These are phyloP conservation scores for Coelopa frigida DNA, from an alignment of 1,140 invertebrate species.

Conservation along the genomic window DNA sequence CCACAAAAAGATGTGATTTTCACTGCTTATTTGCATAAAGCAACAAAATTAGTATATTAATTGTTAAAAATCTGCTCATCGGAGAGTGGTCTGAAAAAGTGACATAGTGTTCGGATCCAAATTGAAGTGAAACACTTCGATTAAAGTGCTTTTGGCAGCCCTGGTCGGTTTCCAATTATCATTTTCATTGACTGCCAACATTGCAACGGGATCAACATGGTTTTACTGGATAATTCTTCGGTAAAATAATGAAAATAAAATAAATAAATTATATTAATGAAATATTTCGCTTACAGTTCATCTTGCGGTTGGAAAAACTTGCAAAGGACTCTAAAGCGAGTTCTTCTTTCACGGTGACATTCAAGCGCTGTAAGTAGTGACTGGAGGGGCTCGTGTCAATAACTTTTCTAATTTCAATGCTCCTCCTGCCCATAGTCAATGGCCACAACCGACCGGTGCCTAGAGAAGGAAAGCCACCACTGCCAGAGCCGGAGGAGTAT, in stretches of 20 bases:
- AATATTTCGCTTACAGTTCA: conserved; percentile 50
- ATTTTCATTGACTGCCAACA: no score
- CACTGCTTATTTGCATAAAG: no score
- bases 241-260: conserved; percentile 46
- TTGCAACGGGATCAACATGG: conserved; percentile 46
- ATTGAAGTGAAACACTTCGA: no score
- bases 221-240: conserved; percentile 57
- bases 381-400: conserved; percentile 3
- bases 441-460: conserved; percentile 63
- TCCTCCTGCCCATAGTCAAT: conserved; percentile 69
- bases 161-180: no score
- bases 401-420: conserved; percentile 12
- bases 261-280: conserved; percentile 46
- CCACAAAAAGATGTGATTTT: no score
- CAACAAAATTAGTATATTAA: no score
- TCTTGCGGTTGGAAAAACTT: conserved; percentile 55
- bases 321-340: conserved; percentile 54
- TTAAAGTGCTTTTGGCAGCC: no score
- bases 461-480: conserved; percentile 49
- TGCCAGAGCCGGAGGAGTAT: conserved; percentile 57
- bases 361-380: conserved; percentile 59
- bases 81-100: no score
- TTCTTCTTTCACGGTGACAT: conserved; percentile 59
- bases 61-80: no score
- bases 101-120: no score